Evolutionary conservation across 2,113 vertebrate genomes (phyloP), one percentile per base, ranked within the genome.

Genomic region (Toxotes chatareus): DNA sequence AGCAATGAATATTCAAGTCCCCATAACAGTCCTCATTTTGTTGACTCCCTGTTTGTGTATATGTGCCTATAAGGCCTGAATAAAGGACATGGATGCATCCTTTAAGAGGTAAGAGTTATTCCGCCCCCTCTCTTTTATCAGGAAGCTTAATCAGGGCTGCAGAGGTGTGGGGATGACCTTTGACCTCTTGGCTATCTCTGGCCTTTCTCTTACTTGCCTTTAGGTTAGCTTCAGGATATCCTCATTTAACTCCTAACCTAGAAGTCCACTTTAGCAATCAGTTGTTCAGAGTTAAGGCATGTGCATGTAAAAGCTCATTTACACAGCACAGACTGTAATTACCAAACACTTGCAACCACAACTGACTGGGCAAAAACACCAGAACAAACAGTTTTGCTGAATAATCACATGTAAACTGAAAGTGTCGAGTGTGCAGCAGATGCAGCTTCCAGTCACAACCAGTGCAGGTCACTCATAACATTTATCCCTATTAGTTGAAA

Each of bases 81-180:
- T 89, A 51, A 82, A 64, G 23, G 34, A 36, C 23, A 53, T 38
- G 31, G 65, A 68, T 76, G 31, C 44, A 21, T 76, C 36, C 21
- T 71, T 47, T 42, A 66, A 53, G 55, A 79, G 70, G 56, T 71
- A 27, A 64, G 55, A 77, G 60, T 83, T 79, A 57, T 71, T 81
- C 62, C 64, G 59, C 55, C 65, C 59, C 66, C 40, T 7, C 51
- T 34, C 17, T 76, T 73, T 66, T 83, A 79, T 88, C 77, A 89
- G 87, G 85, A 88, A 85, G 88, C 82, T 84, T 86, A 80, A 90
- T 92, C 86, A 86, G 75, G 53, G 36, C 76, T 66, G 46, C 62
- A 71, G 87, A 90, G 91, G 88, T 88, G 91, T 87, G 87, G 53
- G 53, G 59, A 8, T 79, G 90, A 85, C 90, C 90, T 90, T 32